phyloP scores from a whole-genome alignment of 2,888 invertebrate genomes.

The Drosophila siamana region DNA sequence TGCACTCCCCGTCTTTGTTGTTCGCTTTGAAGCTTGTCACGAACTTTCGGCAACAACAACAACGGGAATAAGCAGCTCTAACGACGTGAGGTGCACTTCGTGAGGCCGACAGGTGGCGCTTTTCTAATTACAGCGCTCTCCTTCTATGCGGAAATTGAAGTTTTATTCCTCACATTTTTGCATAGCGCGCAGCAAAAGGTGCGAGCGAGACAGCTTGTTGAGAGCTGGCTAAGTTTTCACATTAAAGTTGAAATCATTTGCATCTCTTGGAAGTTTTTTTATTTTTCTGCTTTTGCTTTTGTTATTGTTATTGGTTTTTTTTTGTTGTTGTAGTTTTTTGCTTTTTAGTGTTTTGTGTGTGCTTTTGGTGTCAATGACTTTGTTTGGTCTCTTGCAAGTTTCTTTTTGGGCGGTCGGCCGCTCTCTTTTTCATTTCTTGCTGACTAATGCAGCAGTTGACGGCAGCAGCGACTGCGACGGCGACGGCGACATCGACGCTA shows the following conservation, averaged over 20 bases:
- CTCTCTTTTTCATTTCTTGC: constrained; percentile 61
- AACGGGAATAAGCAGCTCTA: neutral
- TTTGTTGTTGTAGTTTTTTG: constrained; percentile 2
- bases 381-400: constrained; percentile 69
- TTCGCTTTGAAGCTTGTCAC: constrained; percentile 35
- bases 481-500: constrained; percentile 9
- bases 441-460: constrained; percentile 61
- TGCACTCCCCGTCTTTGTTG: constrained; percentile 15
- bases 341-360: constrained; percentile 28
- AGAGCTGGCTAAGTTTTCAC: constrained; percentile 20
- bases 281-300: constrained; percentile 23
- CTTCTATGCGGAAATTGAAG: constrained; percentile 34
- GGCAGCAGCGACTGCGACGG: constrained; percentile 14
- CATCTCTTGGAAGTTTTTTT: constrained; percentile 54
- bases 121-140: constrained; percentile 32
- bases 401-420: constrained; percentile 66
- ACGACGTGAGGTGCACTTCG: constrained; percentile 1
- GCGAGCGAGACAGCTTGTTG: constrained; percentile 29
- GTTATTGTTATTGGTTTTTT: constrained; percentile 17
- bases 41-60: constrained; percentile 24
- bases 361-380: constrained; percentile 73
- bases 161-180: constrained; percentile 9
- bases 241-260: constrained; percentile 50
- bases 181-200: neutral
- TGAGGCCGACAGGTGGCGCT: constrained; percentile 57